Conservation (phyloP, 2,113 vertebrate genomes). For the Strix uralensis region DNA sequence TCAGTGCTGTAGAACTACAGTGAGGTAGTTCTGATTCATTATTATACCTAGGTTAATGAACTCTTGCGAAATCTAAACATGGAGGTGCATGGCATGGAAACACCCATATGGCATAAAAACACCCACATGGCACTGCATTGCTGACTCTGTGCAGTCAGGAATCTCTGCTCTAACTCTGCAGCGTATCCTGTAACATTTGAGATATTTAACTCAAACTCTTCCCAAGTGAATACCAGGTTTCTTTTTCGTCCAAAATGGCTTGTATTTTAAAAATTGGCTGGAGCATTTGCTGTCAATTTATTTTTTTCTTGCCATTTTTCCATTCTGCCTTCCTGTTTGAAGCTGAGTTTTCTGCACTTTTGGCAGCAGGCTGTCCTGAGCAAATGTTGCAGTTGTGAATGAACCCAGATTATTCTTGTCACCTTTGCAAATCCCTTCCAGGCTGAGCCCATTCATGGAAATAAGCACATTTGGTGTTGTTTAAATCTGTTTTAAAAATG, state of each 20-base stretch:
- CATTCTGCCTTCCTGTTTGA: background rate
- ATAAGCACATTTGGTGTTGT: background rate
- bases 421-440: background rate
- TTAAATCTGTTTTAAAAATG: background rate
- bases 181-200: background rate
- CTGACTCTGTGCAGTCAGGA: background rate
- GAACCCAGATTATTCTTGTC: background rate
- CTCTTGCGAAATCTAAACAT: background rate
- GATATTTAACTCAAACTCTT: background rate
- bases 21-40: background rate
- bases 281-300: background rate
- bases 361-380: background rate
- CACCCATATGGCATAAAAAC: background rate
- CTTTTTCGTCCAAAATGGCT: background rate
- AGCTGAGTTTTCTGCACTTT: background rate
- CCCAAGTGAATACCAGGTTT: background rate
- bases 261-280: background rate
- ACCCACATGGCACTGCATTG: background rate
- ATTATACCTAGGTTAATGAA: background rate
- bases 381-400: background rate
- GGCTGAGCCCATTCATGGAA: background rate
- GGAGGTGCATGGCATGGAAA: background rate
- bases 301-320: background rate
- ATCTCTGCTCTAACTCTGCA: background rate
- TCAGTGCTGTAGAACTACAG: background rate